A percentile compares a stretch with the other conserved stretches of the same genome.
These are phyloP conservation scores for Triplophysa yarkandensis DNA, from an alignment of 2,797 vertebrate genomes.

Conservation along the genomic window DNA sequence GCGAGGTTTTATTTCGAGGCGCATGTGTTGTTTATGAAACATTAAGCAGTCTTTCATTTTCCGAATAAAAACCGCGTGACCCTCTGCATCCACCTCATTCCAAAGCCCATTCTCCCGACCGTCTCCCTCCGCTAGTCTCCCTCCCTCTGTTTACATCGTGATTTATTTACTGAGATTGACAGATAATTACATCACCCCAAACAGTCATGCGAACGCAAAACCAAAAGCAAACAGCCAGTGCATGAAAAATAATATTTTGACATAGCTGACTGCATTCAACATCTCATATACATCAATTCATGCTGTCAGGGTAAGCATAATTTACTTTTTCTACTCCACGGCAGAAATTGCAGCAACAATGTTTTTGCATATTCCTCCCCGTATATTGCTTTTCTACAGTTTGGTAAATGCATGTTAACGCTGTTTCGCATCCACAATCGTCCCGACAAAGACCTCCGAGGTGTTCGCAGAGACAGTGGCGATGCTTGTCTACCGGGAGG, in stretches of 20 bases:
- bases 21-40: constrained; percentile 42
- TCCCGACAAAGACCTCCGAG: background rate
- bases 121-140: constrained; percentile 39
- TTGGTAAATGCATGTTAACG: constrained; percentile 28
- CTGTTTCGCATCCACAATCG: constrained; percentile 15
- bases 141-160: constrained; percentile 58
- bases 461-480: background rate
- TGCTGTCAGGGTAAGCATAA: constrained; percentile 51
- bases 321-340: constrained; percentile 48
- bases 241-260: constrained; percentile 63
- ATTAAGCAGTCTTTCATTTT: constrained; percentile 54
- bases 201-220: constrained; percentile 55
- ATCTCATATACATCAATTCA: constrained; percentile 61
- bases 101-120: constrained; percentile 49
- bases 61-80: constrained; percentile 41
- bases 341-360: constrained; percentile 42
- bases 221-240: constrained; percentile 56
- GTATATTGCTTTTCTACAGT: constrained; percentile 35
- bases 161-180: constrained; percentile 62
- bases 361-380: constrained; percentile 44
- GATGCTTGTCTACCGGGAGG: background rate
- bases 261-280: constrained; percentile 59
- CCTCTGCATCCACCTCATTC: constrained; percentile 49
- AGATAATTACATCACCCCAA: constrained; percentile 63
- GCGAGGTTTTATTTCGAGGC: constrained; percentile 33